Conservation (phyloP, 2,113 vertebrate species). For the Anarhynchus alexandrinus region DNA sequence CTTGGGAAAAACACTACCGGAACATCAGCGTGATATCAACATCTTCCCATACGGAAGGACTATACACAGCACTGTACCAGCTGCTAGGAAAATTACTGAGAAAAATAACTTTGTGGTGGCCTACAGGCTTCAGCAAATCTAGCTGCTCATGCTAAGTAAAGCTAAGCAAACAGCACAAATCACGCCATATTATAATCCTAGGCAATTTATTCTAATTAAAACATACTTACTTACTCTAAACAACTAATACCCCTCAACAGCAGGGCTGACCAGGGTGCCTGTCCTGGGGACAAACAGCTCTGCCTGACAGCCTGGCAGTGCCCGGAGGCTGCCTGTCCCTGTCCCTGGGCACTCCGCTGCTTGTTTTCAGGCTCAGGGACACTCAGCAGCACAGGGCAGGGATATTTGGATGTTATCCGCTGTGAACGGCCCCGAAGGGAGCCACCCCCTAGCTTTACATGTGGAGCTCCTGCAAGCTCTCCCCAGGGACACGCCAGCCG, state of each 20-base stretch:
- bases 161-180: background rate
- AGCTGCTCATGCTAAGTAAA: background rate
- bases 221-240: background rate
- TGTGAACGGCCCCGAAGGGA: background rate
- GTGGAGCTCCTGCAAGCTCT: background rate
- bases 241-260: background rate
- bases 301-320: background rate
- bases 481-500: accelerated
- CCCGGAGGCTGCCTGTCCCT: background rate
- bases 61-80: background rate
- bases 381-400: background rate
- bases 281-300: background rate
- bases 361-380: background rate
- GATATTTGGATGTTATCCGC: background rate
- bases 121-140: background rate
- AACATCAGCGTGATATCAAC: background rate
- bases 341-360: background rate
- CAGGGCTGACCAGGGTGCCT: accelerated
- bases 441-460: no score
- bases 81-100: background rate
- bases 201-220: background rate
- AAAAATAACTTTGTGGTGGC: background rate
- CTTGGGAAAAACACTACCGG: background rate
- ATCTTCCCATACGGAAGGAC: background rate
- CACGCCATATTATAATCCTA: background rate